Evolutionary conservation across 2,797 vertebrate species (phyloP), one percentile per base, ranked within the genome.

Genomic region (Myotis vivesi): DNA sequence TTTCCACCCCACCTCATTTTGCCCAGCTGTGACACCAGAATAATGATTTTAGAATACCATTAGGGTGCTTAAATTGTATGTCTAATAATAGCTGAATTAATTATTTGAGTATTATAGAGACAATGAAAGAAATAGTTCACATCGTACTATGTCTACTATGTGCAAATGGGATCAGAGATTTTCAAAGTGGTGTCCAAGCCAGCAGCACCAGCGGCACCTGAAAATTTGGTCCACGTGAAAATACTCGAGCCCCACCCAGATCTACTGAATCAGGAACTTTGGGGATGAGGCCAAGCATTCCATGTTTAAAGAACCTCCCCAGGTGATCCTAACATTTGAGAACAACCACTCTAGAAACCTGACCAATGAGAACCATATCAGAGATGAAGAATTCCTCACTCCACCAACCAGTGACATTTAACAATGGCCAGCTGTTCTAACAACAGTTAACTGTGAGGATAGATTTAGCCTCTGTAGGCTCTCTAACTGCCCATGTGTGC

Each of bases 41-140:
- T 19, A 87, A 68, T 81, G 2, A 85, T 25, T 53, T 59, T 33
- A 13, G 25, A 90, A 36, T 55, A 33, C 7, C 33, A 36, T 16
- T 36, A 15, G 22, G 33, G n/a, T 77, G 12, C 33, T 77, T 55
- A 53, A 77, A 77, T 38, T 36, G 22, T 36, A 55, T 64, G 73
- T 95, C 53, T 92, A 72, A 51, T 55, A 68, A 46, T 44, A 73
- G 17, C 36, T 72, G 30, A 82, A 64, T 87, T 92, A 75, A 93
- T 38, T 84, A 71, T 64, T n/a, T 77, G 69, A 87, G 3, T 51
- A 46, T 79, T 69, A 36, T 5, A 33, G 30, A 91, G 23, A 76
- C 66, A 81, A 80, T 59, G n/a, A 41, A 88, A 90, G 12, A 81
- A 88, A 44, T 53, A 57, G n/a, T 46, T 83, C n/a, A 75, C 38